Percentiles rank a stretch among this genome's conserved stretches.
Evolutionary conservation across 1,140 invertebrate species (phyloP).

Genomic region (Lerema accius): DNA sequence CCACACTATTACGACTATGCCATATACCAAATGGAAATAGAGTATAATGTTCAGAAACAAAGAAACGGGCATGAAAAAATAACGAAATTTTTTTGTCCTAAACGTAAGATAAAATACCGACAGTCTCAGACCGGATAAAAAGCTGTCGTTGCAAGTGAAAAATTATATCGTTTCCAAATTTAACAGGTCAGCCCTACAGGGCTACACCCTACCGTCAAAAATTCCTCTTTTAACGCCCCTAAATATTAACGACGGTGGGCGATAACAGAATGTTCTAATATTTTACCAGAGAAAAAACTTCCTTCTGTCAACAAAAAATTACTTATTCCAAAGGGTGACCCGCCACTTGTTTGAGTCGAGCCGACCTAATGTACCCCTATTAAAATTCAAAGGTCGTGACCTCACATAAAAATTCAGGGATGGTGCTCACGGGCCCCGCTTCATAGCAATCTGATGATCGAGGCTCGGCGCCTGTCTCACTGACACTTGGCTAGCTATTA

Average conservation of each 20-base stretch:
- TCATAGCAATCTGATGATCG: slow-evolving; percentile 40
- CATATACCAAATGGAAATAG: too few relatives aligned
- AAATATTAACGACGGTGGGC: slow-evolving; percentile 20
- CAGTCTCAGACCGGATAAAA: neutral
- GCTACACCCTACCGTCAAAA: too few relatives aligned
- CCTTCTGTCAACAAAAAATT: slow-evolving; percentile 39
- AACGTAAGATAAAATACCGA: neutral
- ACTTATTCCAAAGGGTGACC: slow-evolving; percentile 22
- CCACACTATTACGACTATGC: too few relatives aligned
- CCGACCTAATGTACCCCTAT: slow-evolving; percentile 45
- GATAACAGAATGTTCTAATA: slow-evolving; percentile 30
- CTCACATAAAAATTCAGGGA: slow-evolving; percentile 46
- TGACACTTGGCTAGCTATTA: neutral
- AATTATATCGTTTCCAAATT: slow-evolving; percentile 4
- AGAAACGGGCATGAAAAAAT: too few relatives aligned
- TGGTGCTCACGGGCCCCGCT: slow-evolving; percentile 15
- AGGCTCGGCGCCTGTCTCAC: slow-evolving; percentile 17
- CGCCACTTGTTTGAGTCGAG: slow-evolving; percentile 33
- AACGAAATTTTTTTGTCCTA: neutral
- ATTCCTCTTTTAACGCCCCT: slow-evolving; percentile 1
- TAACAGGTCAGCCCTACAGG: neutral
- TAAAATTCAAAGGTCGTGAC: slow-evolving; percentile 49
- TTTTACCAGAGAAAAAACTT: slow-evolving; percentile 29
- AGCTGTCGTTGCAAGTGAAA: neutral
- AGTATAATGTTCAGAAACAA: too few relatives aligned